A percentile compares a stretch with the other conserved stretches of the same genome.
Conservation (phyloP, 2,113 vertebrate species). For the Eclectus roratus region DNA sequence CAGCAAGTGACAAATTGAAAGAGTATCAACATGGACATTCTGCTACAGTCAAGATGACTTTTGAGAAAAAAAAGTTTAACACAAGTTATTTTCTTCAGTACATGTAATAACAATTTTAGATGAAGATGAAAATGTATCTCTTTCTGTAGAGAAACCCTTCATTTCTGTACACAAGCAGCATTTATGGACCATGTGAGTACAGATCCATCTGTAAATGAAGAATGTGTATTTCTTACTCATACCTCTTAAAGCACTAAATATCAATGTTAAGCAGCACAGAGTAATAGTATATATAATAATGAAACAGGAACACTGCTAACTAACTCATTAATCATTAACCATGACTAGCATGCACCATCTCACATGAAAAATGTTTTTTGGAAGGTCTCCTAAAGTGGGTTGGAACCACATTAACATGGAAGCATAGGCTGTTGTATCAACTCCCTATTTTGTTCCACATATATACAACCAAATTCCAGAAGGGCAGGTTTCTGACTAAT, state of each 20-base stretch:
- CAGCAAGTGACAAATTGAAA: background rate
- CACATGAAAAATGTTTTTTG: background rate
- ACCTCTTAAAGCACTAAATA: background rate
- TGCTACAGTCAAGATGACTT: background rate
- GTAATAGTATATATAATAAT: fast-evolving
- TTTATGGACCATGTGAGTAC: background rate
- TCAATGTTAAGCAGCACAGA: background rate
- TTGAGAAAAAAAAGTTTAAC: background rate
- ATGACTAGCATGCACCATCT: background rate
- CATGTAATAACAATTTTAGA: background rate
- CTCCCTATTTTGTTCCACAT: background rate
- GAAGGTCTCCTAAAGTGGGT: background rate
- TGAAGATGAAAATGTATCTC: background rate
- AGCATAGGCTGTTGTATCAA: background rate
- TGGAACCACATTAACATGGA: background rate
- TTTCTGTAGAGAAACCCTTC: background rate
- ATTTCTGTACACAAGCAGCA: background rate
- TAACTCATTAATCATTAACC: background rate
- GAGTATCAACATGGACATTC: background rate
- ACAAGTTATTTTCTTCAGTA: background rate
- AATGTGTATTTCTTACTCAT: background rate
- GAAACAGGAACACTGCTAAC: background rate
- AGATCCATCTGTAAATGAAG: background rate
- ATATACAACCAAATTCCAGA: background rate
- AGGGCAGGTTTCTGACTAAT: background rate